A percentile compares a stretch with the other conserved stretches of the same genome.
Conservation (phyloP, 2,888 invertebrate species). For the Anthrax anthrax region DNA sequence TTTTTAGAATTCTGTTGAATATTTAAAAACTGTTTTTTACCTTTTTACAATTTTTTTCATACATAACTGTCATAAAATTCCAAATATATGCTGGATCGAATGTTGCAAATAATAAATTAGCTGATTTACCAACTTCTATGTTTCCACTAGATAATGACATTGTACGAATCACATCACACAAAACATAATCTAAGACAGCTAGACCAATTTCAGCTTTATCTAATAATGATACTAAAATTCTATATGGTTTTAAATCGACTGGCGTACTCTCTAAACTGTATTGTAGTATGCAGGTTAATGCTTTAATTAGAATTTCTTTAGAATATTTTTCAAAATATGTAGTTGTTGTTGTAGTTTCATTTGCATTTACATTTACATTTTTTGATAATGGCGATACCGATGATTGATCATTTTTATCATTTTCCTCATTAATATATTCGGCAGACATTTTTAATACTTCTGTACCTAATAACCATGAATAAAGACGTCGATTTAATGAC, state of each 20-base stretch:
- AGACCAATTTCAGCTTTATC: slow-evolving; percentile 79
- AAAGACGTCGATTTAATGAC: slow-evolving; percentile 73
- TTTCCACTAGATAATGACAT: slow-evolving; percentile 40
- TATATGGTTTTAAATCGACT: slow-evolving; percentile 54
- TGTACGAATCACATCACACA: slow-evolving; percentile 61
- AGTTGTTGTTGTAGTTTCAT: slow-evolving; percentile 16
- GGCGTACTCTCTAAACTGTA: slow-evolving; percentile 41
- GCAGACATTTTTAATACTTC: slow-evolving; percentile 42
- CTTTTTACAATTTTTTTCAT: slow-evolving; percentile 39
- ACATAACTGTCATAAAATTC: slow-evolving; percentile 57
- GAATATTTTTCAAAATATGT: slow-evolving; percentile 54
- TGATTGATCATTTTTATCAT: neutral
- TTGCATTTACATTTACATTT: slow-evolving; percentile 4
- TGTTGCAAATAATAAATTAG: slow-evolving; percentile 68
- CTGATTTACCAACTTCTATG: slow-evolving; percentile 64
- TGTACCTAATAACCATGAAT: slow-evolving; percentile 68
- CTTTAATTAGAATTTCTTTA: slow-evolving; percentile 49
- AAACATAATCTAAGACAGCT: slow-evolving; percentile 58
- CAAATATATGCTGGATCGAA: slow-evolving; percentile 77
- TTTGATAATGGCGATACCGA: slow-evolving; percentile 2
- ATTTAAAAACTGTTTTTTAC: neutral
- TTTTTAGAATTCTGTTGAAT: neutral
- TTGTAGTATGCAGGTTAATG: slow-evolving; percentile 44
- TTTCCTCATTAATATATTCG: slow-evolving; percentile 28
- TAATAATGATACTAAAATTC: slow-evolving; percentile 65